Conservation (phyloP, 1,140 invertebrate species). For the Onthophagus taurus region DNA sequence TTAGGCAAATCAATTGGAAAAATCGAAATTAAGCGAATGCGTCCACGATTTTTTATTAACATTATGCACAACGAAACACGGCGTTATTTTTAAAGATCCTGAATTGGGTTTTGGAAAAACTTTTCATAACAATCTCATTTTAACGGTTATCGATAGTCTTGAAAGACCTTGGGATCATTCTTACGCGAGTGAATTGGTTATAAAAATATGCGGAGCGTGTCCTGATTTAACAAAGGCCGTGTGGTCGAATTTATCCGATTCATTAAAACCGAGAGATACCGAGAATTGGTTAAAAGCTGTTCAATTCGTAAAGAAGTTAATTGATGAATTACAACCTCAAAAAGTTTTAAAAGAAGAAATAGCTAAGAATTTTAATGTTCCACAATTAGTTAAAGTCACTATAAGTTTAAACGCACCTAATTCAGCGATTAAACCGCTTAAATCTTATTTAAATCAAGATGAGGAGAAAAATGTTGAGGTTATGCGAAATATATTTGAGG, state of each 20-base stretch:
- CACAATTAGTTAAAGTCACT: too few relatives aligned
- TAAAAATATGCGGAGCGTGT: constrained; percentile 55
- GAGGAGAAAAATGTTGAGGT: too few relatives aligned
- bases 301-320: constrained; percentile 44
- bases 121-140: constrained; percentile 53
- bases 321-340: constrained; percentile 40
- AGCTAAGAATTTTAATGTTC: too few relatives aligned
- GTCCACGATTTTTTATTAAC: constrained; percentile 56
- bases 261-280: constrained; percentile 48
- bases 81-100: constrained; percentile 56
- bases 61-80: constrained; percentile 59
- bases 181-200: constrained; percentile 51
- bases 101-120: constrained; percentile 46
- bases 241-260: constrained; percentile 46
- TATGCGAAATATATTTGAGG: too few relatives aligned
- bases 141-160: constrained; percentile 50
- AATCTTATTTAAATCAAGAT: too few relatives aligned
- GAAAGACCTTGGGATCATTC: constrained; percentile 57
- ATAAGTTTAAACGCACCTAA: too few relatives aligned
- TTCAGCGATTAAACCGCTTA: too few relatives aligned
- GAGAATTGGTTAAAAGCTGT: constrained; percentile 47
- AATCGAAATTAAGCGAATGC: constrained; percentile 45
- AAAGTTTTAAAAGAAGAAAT: too few relatives aligned
- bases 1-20: constrained; percentile 40
- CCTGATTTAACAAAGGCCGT: constrained; percentile 61